Evolutionary conservation across 2,113 vertebrate species (phyloP).

Genomic region (Gallinago undulata): DNA sequence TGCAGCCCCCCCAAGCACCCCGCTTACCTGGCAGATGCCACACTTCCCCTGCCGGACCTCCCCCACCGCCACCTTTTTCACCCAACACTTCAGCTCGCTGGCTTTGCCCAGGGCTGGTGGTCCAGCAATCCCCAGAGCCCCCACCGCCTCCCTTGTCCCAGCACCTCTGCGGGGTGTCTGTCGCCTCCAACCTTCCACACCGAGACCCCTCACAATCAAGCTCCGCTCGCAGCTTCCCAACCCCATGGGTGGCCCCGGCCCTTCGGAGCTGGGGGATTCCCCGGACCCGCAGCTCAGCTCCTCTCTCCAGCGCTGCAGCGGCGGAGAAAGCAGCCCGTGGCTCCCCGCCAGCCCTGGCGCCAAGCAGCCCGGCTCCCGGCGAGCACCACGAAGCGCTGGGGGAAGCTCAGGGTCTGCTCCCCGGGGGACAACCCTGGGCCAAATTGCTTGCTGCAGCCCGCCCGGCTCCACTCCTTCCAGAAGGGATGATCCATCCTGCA

Average conservation of each 20-base stretch:
- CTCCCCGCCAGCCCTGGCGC: background rate
- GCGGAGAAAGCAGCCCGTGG: background rate
- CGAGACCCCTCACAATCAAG: background rate
- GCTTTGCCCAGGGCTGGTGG: background rate
- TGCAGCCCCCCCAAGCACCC: background rate
- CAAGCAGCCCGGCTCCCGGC: constrained; percentile 28
- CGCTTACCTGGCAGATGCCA: rapidly evolving
- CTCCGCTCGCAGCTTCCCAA: background rate
- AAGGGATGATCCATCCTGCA: background rate
- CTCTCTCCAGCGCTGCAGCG: background rate
- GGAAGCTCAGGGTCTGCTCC: constrained; percentile 21
- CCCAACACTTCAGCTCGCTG: rapidly evolving
- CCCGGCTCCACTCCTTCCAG: background rate
- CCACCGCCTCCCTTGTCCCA: rapidly evolving
- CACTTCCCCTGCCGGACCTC: background rate
- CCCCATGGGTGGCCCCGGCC: background rate
- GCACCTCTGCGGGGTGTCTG: rapidly evolving
- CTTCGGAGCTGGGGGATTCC: background rate
- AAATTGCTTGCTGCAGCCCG: background rate
- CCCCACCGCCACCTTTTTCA: background rate
- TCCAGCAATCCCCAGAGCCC: background rate
- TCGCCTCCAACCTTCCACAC: rapidly evolving
- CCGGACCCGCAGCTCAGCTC: rapidly evolving
- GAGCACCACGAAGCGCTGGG: background rate
- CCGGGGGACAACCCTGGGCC: background rate